Percentiles rank a stretch among this genome's conserved stretches.
These are phyloP conservation scores for Drosophila tani DNA, from an alignment of 1,140 invertebrate species.

Conservation along the genomic window DNA sequence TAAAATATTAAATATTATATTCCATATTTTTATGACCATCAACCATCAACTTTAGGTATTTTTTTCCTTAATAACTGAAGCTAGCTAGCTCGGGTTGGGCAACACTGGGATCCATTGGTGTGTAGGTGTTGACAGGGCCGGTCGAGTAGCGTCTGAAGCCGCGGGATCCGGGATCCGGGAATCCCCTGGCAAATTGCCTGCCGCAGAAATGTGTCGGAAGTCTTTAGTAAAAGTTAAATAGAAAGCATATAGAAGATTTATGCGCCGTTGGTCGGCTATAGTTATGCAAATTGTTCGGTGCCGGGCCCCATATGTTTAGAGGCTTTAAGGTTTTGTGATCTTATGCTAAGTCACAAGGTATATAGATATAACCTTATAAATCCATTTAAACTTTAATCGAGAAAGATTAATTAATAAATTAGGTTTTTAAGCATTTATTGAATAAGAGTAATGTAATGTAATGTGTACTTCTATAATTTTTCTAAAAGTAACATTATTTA, in stretches of 20 bases:
- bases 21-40: neutral
- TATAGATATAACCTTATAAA: too few relatives aligned
- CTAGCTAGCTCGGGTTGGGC: neutral
- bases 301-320: neutral
- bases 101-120: conserved; percentile 37
- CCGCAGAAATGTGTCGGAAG: conserved; percentile 79
- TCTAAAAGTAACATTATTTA: too few relatives aligned
- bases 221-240: conserved; percentile 83
- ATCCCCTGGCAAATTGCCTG: conserved; percentile 50
- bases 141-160: neutral
- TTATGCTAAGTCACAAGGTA: too few relatives aligned
- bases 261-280: conserved; percentile 58
- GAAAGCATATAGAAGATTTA: conserved; percentile 81
- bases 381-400: too few relatives aligned
- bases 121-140: conserved; percentile 76
- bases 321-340: neutral
- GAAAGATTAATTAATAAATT: too few relatives aligned
- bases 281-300: conserved; percentile 67
- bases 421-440: too few relatives aligned
- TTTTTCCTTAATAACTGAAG: neutral
- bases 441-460: too few relatives aligned
- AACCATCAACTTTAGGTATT: neutral
- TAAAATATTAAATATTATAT: too few relatives aligned
- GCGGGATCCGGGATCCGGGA: conserved; percentile 1
- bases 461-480: too few relatives aligned